These are phyloP conservation scores for Tetanocera ferruginea DNA, from an alignment of 2,888 invertebrate genomes.

Conservation along the genomic window DNA sequence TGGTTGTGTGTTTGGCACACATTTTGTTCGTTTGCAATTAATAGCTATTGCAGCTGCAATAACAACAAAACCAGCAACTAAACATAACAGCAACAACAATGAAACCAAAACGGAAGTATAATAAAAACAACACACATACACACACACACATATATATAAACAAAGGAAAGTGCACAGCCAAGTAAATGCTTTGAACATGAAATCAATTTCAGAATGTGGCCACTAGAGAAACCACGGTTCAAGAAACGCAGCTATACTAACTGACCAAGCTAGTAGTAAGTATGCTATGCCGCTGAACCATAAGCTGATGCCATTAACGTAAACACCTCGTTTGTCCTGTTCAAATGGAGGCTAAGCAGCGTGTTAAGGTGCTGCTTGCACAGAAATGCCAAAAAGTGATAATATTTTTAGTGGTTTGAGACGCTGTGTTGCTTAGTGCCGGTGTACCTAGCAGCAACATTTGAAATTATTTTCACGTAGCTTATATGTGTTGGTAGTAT, in stretches of 20 bases:
- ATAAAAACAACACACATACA: too few species aligned
- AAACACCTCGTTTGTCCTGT: neutral
- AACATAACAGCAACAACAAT: neutral
- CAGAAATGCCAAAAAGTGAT: neutral
- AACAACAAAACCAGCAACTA: neutral
- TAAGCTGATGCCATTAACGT: neutral
- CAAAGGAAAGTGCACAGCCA: too few species aligned
- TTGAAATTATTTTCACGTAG: too few species aligned
- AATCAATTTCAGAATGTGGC: neutral
- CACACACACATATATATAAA: too few species aligned
- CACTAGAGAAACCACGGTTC: neutral
- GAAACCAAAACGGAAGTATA: neutral
- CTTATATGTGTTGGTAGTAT: too few species aligned
- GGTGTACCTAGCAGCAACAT: too few species aligned
- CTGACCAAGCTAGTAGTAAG: too few species aligned
- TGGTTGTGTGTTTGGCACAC: neutral
- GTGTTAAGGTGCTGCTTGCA: neutral
- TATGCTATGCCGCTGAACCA: too few species aligned
- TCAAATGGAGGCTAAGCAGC: neutral
- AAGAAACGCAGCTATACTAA: too few species aligned
- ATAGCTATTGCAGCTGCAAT: neutral
- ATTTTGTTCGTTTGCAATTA: neutral
- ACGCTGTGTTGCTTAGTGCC: too few species aligned
- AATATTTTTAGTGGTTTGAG: neutral
- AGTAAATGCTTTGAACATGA: constrained; percentile 1